These are phyloP conservation scores for Meteorus cinctellus DNA, from an alignment of 2,888 invertebrate genomes.

Conservation along the genomic window DNA sequence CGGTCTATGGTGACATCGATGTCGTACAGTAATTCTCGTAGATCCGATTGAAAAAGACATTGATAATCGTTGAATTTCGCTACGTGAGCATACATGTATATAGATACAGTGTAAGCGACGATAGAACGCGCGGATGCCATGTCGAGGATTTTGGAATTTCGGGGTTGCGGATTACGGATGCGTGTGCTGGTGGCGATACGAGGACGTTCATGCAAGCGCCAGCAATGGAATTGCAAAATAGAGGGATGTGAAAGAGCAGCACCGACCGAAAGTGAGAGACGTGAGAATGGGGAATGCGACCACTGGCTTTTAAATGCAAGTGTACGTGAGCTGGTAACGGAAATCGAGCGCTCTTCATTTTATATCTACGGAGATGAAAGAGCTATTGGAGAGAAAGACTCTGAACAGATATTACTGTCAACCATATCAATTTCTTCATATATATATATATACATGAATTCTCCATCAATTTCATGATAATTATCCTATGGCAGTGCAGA, in stretches of 20 bases:
- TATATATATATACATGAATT: neutral
- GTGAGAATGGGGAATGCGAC: conserved; percentile 34
- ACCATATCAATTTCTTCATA: neutral
- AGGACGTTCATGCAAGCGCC: conserved; percentile 26
- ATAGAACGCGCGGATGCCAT: conserved; percentile 22
- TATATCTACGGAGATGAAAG: neutral
- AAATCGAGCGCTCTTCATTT: conserved; percentile 6
- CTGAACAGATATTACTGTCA: neutral
- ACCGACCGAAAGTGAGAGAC: conserved; percentile 18
- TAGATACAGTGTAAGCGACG: neutral
- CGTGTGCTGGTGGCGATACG: conserved; percentile 30
- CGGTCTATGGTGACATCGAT: neutral
- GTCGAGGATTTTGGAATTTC: conserved; percentile 28
- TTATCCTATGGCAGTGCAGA: neutral
- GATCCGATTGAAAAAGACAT: conserved; percentile 26
- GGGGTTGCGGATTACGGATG: conserved; percentile 28
- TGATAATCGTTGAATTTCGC: conserved; percentile 25
- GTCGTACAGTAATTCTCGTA: conserved; percentile 3
- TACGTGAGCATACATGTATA: neutral
- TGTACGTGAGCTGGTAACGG: conserved; percentile 48
- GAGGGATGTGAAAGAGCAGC: neutral
- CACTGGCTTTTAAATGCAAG: conserved; percentile 52
- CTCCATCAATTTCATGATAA: neutral
- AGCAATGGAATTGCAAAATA: conserved; percentile 21
- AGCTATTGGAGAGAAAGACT: neutral